phyloP scores from a whole-genome alignment of 2,797 vertebrate genomes.

The Epinephelus coioides region DNA sequence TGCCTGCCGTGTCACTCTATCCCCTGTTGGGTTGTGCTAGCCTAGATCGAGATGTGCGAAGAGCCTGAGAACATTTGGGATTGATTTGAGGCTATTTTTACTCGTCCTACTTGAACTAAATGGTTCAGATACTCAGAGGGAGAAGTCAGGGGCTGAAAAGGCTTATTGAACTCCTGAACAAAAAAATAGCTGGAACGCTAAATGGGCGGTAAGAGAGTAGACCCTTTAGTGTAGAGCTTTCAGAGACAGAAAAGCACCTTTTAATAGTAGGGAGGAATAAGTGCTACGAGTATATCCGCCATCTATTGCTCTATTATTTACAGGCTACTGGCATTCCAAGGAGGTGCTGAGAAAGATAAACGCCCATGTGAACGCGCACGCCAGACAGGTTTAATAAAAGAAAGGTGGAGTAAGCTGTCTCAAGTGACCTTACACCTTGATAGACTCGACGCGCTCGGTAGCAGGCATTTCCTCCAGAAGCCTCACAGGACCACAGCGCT shows the following conservation, averaged over 20 bases:
- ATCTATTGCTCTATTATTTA: conserved; percentile 41
- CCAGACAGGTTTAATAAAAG: conserved; percentile 65
- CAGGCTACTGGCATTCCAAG: conserved; percentile 28
- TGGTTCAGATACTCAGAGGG: conserved; percentile 75
- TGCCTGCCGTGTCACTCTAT: conserved; percentile 67
- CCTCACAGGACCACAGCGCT: conserved; percentile 12
- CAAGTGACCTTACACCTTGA: conserved; percentile 30
- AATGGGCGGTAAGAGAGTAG: conserved; percentile 45
- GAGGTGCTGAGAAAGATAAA: conserved; percentile 46
- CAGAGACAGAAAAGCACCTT: conserved; percentile 24
- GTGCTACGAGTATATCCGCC: conserved; percentile 26
- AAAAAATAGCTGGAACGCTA: conserved; percentile 63
- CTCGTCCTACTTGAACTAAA: conserved; percentile 87
- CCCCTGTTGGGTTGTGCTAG: conserved; percentile 82
- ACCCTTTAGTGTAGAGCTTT: conserved; percentile 46
- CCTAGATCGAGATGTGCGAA: conserved; percentile 83
- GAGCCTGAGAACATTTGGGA: conserved; percentile 81
- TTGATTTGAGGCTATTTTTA: conserved; percentile 90
- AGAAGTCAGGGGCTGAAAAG: conserved; percentile 59
- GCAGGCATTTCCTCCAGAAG: conserved; percentile 1
- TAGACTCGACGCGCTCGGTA: conserved; percentile 9
- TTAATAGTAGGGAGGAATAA: conserved; percentile 34
- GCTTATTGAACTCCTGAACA: conserved; percentile 62
- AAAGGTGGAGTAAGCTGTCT: conserved; percentile 48
- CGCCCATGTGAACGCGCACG: conserved; percentile 13